Percentiles rank a stretch among this genome's conserved stretches.
Conservation (phyloP, 2,797 vertebrate genomes). For the Gallinago solitaria region DNA sequence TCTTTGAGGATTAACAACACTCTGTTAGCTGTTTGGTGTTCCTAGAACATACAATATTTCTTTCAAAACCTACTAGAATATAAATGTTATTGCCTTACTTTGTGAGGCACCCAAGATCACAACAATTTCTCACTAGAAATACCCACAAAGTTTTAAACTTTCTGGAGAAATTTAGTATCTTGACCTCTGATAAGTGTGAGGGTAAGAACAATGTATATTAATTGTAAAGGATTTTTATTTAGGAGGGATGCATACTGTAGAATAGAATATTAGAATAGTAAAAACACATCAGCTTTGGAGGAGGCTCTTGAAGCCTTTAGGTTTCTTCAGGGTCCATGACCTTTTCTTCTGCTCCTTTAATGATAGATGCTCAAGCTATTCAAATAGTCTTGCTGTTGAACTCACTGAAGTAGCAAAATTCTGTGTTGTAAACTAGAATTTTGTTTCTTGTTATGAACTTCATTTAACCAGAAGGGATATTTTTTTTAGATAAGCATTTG, state of each 20-base stretch:
- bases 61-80: background rate
- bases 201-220: background rate
- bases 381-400: background rate
- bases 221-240: background rate
- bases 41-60: background rate
- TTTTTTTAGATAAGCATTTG: slow-evolving; percentile 26
- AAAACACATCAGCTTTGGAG: background rate
- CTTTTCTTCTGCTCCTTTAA: background rate
- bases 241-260: background rate
- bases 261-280: background rate
- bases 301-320: background rate
- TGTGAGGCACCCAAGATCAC: background rate
- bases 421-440: background rate
- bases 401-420: background rate
- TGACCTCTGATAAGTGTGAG: background rate
- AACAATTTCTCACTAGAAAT: background rate
- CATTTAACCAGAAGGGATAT: background rate
- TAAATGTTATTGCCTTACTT: background rate
- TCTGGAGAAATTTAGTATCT: background rate
- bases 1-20: background rate
- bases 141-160: background rate
- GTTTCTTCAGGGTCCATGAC: background rate
- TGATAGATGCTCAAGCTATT: background rate
- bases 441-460: background rate
- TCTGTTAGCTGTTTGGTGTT: background rate